phyloP scores from a whole-genome alignment of 2,797 vertebrate species.

The Propithecus perrieri region DNA sequence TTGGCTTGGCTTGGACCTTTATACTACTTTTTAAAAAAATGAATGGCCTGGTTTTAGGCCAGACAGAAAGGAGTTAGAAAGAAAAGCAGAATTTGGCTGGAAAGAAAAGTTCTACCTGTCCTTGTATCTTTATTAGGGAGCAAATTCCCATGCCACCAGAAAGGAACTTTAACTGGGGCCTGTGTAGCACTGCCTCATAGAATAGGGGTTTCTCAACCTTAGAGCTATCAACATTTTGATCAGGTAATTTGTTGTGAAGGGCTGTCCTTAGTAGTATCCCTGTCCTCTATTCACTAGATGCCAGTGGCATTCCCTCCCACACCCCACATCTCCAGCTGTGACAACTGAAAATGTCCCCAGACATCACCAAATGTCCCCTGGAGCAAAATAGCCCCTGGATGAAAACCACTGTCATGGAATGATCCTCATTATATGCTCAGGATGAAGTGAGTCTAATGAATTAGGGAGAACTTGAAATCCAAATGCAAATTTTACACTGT shows the following conservation, averaged over 20 bases:
- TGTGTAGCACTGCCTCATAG: constrained; percentile 55
- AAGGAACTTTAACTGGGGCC: constrained; percentile 63
- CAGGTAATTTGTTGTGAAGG: not conserved
- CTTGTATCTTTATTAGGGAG: constrained; percentile 19
- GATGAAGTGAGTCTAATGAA: not conserved
- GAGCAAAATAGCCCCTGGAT: not conserved
- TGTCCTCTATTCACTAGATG: not conserved
- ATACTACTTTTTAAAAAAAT: not conserved
- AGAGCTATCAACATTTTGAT: not conserved
- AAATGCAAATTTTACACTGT: not conserved
- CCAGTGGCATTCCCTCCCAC: not conserved
- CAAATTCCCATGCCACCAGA: constrained; percentile 64
- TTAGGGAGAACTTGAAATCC: not conserved
- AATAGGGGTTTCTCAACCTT: not conserved
- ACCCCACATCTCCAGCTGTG: not conserved
- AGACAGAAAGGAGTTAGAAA: constrained; percentile 49
- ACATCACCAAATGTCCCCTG: not conserved
- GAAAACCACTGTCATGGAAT: not conserved
- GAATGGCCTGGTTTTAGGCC: not conserved
- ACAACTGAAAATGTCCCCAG: constrained; percentile 13
- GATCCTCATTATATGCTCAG: not conserved
- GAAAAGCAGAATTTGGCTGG: not conserved
- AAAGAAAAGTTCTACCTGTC: constrained; percentile 59
- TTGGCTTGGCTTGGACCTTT: constrained; percentile 10
- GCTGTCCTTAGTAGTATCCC: not conserved